phyloP scores from a whole-genome alignment of 2,888 invertebrate species.

The Parnassius smintheus region DNA sequence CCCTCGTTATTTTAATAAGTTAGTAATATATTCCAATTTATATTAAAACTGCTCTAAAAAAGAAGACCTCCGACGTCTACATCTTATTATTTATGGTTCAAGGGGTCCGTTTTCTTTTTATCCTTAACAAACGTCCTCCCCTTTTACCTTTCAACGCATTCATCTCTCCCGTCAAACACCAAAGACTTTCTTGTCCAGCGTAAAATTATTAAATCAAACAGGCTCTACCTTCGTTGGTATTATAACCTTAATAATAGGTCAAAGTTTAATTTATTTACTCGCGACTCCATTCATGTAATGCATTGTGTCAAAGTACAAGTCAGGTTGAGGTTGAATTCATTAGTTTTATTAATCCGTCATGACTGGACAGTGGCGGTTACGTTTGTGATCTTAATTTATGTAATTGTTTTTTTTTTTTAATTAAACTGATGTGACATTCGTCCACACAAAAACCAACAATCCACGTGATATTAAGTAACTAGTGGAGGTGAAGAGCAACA shows the following conservation, averaged over 20 bases:
- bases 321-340: slow-evolving; percentile 62
- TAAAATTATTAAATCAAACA: slow-evolving; percentile 24
- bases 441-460: too few relatives aligned
- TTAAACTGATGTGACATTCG: too few relatives aligned
- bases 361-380: slow-evolving; percentile 25
- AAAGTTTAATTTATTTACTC: slow-evolving; percentile 67
- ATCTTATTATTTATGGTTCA: slow-evolving; percentile 66
- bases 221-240: slow-evolving; percentile 10
- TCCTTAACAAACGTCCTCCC: slow-evolving; percentile 28
- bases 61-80: slow-evolving; percentile 51
- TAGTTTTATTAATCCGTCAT: slow-evolving; percentile 55
- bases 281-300: slow-evolving; percentile 53
- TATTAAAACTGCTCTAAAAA: slow-evolving; percentile 32
- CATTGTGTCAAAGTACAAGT: slow-evolving; percentile 42
- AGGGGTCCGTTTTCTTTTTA: slow-evolving; percentile 47
- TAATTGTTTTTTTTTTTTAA: too few relatives aligned
- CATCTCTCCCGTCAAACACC: slow-evolving; percentile 20
- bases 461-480: too few relatives aligned
- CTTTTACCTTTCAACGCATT: slow-evolving; percentile 28
- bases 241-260: slow-evolving; percentile 39
- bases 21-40: slow-evolving; percentile 18
- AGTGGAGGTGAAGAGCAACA: too few relatives aligned
- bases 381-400: too few relatives aligned
- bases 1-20: slow-evolving; percentile 12
- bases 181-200: slow-evolving; percentile 22